Conservation (phyloP, 1,140 invertebrate species). For the Aleiodes sp. region DNA sequence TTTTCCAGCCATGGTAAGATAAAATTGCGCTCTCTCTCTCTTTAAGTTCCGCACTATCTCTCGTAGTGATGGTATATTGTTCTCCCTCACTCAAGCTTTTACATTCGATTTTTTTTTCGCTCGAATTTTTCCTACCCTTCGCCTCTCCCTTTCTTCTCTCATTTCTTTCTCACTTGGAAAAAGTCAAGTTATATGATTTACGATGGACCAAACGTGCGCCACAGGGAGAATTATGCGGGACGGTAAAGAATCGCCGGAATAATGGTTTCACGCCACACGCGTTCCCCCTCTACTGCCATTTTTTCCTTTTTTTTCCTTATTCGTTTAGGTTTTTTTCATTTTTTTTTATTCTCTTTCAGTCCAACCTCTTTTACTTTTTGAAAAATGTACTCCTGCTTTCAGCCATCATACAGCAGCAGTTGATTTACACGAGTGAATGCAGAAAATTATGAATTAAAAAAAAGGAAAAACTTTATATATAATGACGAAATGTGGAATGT, state of each 20-base stretch:
- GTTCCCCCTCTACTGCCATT: neutral
- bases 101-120: neutral
- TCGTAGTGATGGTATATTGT: too few relatives aligned
- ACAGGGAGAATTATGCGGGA: slow-evolving; percentile 10
- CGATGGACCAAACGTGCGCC: neutral
- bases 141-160: neutral
- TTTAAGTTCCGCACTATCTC: too few relatives aligned
- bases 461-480: too few relatives aligned
- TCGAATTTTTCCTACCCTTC: neutral
- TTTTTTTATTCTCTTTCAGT: neutral
- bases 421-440: too few relatives aligned
- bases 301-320: neutral
- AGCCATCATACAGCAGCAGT: too few relatives aligned
- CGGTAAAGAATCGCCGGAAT: slow-evolving; percentile 18
- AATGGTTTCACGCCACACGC: slow-evolving; percentile 4
- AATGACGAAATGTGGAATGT: too few relatives aligned
- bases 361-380: too few relatives aligned
- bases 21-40: neutral
- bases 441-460: too few relatives aligned
- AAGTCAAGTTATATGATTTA: slow-evolving; percentile 14
- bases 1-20: too few relatives aligned
- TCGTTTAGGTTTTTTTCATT: neutral
- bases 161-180: neutral
- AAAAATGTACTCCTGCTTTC: too few relatives aligned
- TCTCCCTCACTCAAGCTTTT: too few relatives aligned